Evolutionary conservation across 2,888 invertebrate species (phyloP).

Genomic region (Chaetogeoica ovagalla): DNA sequence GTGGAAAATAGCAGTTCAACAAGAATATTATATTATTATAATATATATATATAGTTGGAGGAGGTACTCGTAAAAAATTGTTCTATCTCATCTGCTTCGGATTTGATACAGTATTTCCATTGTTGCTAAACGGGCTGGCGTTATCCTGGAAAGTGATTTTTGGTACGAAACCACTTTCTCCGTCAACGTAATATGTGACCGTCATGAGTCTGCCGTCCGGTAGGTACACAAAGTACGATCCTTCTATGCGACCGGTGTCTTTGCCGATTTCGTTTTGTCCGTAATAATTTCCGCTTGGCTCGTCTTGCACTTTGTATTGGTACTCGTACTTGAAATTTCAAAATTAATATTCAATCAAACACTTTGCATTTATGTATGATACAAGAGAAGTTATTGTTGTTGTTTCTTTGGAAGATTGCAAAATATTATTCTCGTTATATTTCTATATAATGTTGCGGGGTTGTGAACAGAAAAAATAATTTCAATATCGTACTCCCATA

Average conservation of each 20-base stretch:
- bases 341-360: slow-evolving; percentile 43
- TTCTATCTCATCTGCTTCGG: slow-evolving; percentile 25
- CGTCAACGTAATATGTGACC: slow-evolving; percentile 72
- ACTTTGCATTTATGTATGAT: background rate
- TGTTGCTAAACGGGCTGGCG: slow-evolving; percentile 63
- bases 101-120: slow-evolving; percentile 15
- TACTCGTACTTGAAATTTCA: slow-evolving; percentile 68
- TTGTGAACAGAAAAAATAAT: too few species aligned
- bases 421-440: too few species aligned
- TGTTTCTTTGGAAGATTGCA: too few species aligned
- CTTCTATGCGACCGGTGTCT: slow-evolving; percentile 67
- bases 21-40: background rate
- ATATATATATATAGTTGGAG: too few species aligned
- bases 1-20: slow-evolving; percentile 2
- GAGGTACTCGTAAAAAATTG: background rate
- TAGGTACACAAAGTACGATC: slow-evolving; percentile 70
- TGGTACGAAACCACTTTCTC: slow-evolving; percentile 73
- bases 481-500: too few species aligned
- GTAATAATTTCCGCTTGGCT: slow-evolving; percentile 69
- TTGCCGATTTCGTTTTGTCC: slow-evolving; percentile 72
- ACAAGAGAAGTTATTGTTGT: too few species aligned
- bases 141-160: slow-evolving; percentile 69
- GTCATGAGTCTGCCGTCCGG: slow-evolving; percentile 75
- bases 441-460: too few species aligned
- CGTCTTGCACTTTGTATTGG: slow-evolving; percentile 74